A percentile compares a stretch with the other conserved stretches of the same genome.
phyloP scores from a whole-genome alignment of 2,113 vertebrate genomes.

The Epinephelus fuscoguttatus region DNA sequence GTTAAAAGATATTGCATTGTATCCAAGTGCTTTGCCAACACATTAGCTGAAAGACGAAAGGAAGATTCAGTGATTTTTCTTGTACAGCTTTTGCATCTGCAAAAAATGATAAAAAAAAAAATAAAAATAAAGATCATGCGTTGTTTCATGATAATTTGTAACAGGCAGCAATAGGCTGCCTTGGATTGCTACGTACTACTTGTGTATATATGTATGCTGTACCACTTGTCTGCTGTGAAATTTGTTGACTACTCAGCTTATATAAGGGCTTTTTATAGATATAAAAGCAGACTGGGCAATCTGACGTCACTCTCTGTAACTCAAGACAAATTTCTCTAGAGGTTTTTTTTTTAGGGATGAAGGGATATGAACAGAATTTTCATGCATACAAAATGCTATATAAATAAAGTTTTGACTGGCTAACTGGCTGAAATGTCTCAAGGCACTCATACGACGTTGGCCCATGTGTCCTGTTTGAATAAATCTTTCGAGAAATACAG shows the following conservation, averaged over 20 bases:
- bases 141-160: slow-evolving; percentile 81
- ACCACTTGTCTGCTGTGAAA: slow-evolving; percentile 82
- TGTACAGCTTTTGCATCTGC: slow-evolving; percentile 81
- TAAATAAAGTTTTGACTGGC: slow-evolving; percentile 74
- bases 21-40: slow-evolving; percentile 82
- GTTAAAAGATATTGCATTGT: slow-evolving; percentile 80
- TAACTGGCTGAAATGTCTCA: slow-evolving; percentile 64
- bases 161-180: slow-evolving; percentile 75
- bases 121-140: slow-evolving; percentile 57
- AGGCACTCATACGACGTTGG: slow-evolving; percentile 69
- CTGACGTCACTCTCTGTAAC: slow-evolving; percentile 71
- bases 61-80: slow-evolving; percentile 66
- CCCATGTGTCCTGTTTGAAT: slow-evolving; percentile 78
- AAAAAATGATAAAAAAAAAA: slow-evolving; percentile 41
- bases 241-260: slow-evolving; percentile 82
- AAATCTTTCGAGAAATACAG: slow-evolving; percentile 75
- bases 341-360: slow-evolving; percentile 64
- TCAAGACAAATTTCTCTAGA: slow-evolving; percentile 66
- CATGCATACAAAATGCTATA: slow-evolving; percentile 74
- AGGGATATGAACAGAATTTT: slow-evolving; percentile 68
- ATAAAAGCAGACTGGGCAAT: slow-evolving; percentile 78
- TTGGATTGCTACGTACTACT: slow-evolving; percentile 80
- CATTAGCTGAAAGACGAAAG: slow-evolving; percentile 65
- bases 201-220: slow-evolving; percentile 84
- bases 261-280: slow-evolving; percentile 86